Evolutionary conservation across 2,888 invertebrate species (phyloP), one percentile per base, ranked within the genome.

Genomic region (Dyspetes luteomarginatus): DNA sequence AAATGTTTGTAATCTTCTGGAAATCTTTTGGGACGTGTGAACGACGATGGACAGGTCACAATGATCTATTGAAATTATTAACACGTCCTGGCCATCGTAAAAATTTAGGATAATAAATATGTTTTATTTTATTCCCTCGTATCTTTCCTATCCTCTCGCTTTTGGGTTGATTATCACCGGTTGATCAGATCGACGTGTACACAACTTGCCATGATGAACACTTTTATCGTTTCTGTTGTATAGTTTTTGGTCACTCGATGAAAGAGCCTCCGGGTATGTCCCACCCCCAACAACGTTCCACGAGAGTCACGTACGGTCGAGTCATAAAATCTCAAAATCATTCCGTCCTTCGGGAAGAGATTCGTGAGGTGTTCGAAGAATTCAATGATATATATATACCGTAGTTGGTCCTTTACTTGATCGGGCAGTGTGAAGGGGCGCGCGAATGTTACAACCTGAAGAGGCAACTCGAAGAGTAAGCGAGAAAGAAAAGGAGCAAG

Each of bases 301-400:
- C 56, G 24, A 56, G 50, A 50, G 73, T 76, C 81, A 81, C 81
- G 76, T 68, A 76, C 68, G 41, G 73, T 28, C 65, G 58, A 56
- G 73, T 81, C 76, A 65, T 77, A 73, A 81, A 81, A 81, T 72
- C 75, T 76, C 28, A 62, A 81, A 81, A 81, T 81, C 56, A 85
- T 86, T 85, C 80, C 64, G 64, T 74, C 71, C 81, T 84, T 86
- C 82, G 67, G 65, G 22, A 52, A 43, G 58, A 67, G 50, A 67
- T 76, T 76, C 55, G 75, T 74, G 69, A 50, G 72, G 58, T 68
- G 78, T 86, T 85, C 85, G 82, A 85, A 83, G 88, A 88, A 88
- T 88, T 86, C 83, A 82, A 83, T 82, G 78, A 76, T 67, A 65
- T 78, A 41, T 41, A 50, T 15, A 67, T 75, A 41, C 26, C 15